Evolutionary conservation across 2,113 vertebrate genomes (phyloP), one percentile per base, ranked within the genome.

Genomic region (Festucalex cinctus): DNA sequence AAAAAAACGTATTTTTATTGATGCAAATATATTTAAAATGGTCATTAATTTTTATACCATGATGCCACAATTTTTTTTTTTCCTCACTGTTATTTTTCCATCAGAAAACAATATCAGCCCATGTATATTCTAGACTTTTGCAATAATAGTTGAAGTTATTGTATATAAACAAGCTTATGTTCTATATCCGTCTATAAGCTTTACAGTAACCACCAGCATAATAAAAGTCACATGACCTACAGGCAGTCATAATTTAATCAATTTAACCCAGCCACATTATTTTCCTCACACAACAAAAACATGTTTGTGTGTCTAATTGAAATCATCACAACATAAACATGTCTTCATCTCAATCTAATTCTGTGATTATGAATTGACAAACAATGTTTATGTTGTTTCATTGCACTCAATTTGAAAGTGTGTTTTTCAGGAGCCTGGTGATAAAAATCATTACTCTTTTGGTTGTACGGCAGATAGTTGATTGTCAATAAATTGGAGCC

Each of bases 401-500:
- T 37, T 37, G 4, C 35, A 10, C 19, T n/a, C 32, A 37, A 59
- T 59, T n/a, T 59, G 36, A 3, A 7, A 22, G 20, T 39, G 58
- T n/a, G 9, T n/a, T 36, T 39, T 39, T 61, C 36, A 39, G 36
- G 19, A 57, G 6, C 54, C 14, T 7, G 6, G 32, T 37, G 19
- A 37, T 20, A 60, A 22, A 24, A 13, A 22, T 22, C 19, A 22
- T 61, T 41, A 61, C 58, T 61, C 28, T 22, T 36, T 5, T 61
- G 20, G n/a, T 39, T 3, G 17, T 7, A 58, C 3, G 32, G 26
- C 28, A 35, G 17, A 37, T 39, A 37, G 4, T 37, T n/a, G 32
- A 59, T 59, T n/a, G 16, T 22, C 58, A 60, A 37, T 60, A 60
- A 39, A 60, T 39, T 5, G 71, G 35, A 66, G 9, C 53, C 39